Evolutionary conservation across 2,888 invertebrate species (phyloP).

Genomic region (Apotomis capreana): DNA sequence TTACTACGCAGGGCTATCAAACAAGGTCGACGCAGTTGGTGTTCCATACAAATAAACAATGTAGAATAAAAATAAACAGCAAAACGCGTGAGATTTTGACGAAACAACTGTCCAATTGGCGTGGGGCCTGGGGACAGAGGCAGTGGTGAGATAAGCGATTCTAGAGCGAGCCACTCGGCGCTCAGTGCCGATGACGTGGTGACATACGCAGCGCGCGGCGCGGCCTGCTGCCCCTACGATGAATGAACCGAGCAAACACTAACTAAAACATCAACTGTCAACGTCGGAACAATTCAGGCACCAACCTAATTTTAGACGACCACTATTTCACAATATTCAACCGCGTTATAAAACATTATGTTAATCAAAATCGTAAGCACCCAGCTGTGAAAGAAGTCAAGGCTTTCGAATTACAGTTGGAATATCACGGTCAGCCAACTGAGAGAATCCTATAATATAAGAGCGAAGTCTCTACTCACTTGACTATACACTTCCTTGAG

Average conservation of each 20-base stretch:
- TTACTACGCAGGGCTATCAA: constrained; percentile 17
- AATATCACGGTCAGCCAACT: constrained; percentile 34
- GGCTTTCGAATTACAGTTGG: constrained; percentile 37
- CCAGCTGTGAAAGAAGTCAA: constrained; percentile 41
- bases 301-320: constrained; percentile 30
- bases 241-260: constrained; percentile 24
- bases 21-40: constrained; percentile 14
- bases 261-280: constrained; percentile 17
- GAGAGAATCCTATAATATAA: constrained; percentile 13
- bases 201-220: constrained; percentile 32
- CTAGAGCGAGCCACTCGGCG: constrained; percentile 18
- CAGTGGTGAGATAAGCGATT: constrained; percentile 26
- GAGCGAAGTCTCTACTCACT: constrained; percentile 64
- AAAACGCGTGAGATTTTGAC: constrained; percentile 27
- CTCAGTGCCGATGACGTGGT: constrained; percentile 45
- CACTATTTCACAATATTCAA: constrained; percentile 26
- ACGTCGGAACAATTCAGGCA: constrained; percentile 9
- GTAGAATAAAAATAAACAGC: constrained; percentile 18
- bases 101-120: constrained; percentile 25
- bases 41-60: constrained; percentile 32
- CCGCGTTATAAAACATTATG: constrained; percentile 29
- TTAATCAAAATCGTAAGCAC: constrained; percentile 28
- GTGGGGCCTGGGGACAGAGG: constrained; percentile 4
- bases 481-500: constrained; percentile 81
- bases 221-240: constrained; percentile 20